Percentiles rank a stretch among this genome's conserved stretches.
These are phyloP conservation scores for Octodon degus DNA, from an alignment of 2,113 vertebrate genomes.

Conservation along the genomic window DNA sequence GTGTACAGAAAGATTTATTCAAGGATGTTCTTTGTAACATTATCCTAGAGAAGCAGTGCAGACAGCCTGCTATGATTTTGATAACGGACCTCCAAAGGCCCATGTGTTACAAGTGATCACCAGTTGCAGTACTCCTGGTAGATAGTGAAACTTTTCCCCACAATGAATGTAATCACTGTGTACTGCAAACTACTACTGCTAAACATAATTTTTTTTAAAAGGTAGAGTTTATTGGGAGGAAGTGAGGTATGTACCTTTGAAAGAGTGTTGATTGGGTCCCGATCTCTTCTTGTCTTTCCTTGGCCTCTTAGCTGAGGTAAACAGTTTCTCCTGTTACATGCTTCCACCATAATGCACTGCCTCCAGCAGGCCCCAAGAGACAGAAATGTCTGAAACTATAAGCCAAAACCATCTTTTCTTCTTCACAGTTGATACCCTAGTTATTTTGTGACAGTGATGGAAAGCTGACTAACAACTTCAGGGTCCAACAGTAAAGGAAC, in stretches of 20 bases:
- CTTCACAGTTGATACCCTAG: not conserved
- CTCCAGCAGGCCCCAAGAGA: not conserved
- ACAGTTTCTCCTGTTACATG: not conserved
- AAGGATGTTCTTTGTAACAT: not conserved
- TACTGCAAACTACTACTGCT: not conserved
- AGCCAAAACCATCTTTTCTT: not conserved
- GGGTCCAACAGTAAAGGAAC: not conserved
- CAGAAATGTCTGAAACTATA: not conserved
- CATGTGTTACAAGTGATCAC: not conserved
- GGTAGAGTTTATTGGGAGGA: not conserved
- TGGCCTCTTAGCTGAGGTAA: not conserved
- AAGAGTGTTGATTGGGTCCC: not conserved
- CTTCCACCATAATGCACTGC: not conserved
- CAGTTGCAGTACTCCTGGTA: not conserved
- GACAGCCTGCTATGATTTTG: not conserved
- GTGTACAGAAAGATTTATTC: not conserved
- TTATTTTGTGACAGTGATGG: not conserved
- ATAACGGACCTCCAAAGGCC: not conserved
- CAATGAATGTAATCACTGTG: not conserved
- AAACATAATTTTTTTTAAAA: not conserved
- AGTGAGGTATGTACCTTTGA: not conserved
- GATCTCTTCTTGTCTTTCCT: not conserved
- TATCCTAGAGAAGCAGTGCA: slow-evolving; percentile 4
- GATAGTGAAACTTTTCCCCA: not conserved
- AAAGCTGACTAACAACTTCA: not conserved